These are phyloP conservation scores for Zosterops borbonicus DNA, from an alignment of 2,113 vertebrate genomes.

Conservation along the genomic window DNA sequence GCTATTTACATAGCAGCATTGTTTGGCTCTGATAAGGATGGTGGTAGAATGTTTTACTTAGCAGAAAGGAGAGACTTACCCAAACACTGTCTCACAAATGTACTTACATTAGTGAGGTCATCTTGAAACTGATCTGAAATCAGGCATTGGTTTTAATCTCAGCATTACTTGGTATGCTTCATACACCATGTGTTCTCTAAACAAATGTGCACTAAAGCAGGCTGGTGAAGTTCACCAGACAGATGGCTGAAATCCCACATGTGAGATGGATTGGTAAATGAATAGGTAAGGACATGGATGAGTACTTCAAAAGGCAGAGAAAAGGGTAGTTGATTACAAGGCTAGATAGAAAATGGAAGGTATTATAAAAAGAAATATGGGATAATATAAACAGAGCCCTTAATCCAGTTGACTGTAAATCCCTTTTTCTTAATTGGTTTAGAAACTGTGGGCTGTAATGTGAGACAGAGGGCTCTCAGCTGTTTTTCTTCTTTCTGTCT, in stretches of 20 bases:
- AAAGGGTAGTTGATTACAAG: constrained; percentile 67
- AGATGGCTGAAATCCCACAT: constrained; percentile 52
- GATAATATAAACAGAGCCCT: constrained; percentile 79
- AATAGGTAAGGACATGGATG: constrained; percentile 26
- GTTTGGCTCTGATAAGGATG: constrained; percentile 28
- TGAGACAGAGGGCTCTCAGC: constrained; percentile 71
- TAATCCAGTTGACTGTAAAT: constrained; percentile 81
- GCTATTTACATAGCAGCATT: not conserved
- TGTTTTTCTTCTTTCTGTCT: constrained; percentile 73
- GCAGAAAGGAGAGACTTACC: constrained; percentile 37
- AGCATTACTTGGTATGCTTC: not conserved
- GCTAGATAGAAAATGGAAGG: constrained; percentile 69
- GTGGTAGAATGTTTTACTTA: constrained; percentile 47
- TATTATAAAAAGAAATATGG: constrained; percentile 78
- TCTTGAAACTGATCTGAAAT: constrained; percentile 54
- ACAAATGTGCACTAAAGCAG: constrained; percentile 57
- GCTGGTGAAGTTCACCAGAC: constrained; percentile 61
- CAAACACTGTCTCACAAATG: constrained; percentile 27
- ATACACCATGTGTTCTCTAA: constrained; percentile 25
- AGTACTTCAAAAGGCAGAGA: constrained; percentile 39
- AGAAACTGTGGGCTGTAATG: constrained; percentile 78
- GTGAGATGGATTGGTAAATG: constrained; percentile 43
- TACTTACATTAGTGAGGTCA: constrained; percentile 45
- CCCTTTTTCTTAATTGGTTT: constrained; percentile 84
- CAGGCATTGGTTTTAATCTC: constrained; percentile 29